Conservation (phyloP, 2,888 invertebrate genomes). For the Troglohyphantes excavatus region DNA sequence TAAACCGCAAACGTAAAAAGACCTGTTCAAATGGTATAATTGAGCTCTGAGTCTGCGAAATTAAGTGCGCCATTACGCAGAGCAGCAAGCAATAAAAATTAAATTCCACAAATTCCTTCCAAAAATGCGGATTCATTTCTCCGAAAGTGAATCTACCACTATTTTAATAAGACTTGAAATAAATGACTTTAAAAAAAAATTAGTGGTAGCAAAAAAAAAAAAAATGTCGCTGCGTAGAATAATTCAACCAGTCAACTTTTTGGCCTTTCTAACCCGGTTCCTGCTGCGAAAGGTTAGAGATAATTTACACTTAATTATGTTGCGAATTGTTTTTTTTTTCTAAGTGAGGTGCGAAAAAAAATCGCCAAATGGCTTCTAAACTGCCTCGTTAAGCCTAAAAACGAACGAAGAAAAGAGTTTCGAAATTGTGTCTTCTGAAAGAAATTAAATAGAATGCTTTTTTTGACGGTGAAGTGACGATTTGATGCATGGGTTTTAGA, state of each 20-base stretch:
- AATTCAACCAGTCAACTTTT: not conserved
- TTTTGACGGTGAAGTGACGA: not conserved
- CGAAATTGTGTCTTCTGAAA: not conserved
- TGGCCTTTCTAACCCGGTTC: conserved; percentile 17
- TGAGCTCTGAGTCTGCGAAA: not conserved
- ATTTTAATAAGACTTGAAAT: conserved; percentile 57
- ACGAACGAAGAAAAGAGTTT: not conserved
- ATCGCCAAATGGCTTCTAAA: conserved; percentile 45
- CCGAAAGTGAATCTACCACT: conserved; percentile 7
- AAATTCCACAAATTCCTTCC: not conserved
- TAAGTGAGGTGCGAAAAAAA: too few relatives aligned
- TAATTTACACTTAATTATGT: conserved; percentile 73
- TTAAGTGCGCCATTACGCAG: not conserved
- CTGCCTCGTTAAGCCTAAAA: conserved; percentile 3
- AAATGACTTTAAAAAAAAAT: conserved; percentile 3
- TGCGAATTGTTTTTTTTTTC: conserved; percentile 57
- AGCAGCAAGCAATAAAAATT: not conserved
- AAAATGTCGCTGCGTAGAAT: too few relatives aligned
- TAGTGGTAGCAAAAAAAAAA: too few relatives aligned
- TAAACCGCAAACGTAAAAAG: not conserved
- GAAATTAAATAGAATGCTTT: conserved; percentile 4
- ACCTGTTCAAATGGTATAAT: not conserved
- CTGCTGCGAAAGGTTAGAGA: conserved; percentile 37
- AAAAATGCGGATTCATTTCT: not conserved
- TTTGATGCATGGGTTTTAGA: not conserved